Base-by-base conservation (phyloP, 1,140 invertebrate species). In the Linepithema humile region DNA sequence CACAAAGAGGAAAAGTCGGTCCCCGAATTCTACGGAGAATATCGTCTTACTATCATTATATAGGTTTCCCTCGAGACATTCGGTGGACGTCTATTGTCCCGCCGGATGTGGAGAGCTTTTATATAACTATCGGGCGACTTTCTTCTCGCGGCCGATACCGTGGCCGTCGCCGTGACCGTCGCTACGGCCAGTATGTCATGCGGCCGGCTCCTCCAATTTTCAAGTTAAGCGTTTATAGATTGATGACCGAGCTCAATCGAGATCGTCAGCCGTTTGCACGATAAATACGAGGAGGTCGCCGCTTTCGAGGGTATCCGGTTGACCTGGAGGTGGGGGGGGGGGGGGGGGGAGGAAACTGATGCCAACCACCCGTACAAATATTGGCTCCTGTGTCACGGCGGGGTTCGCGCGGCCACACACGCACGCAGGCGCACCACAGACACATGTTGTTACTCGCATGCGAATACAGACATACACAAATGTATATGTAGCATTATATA, bases 341-440 rank as follows among this genome's bases (percentile, higher is more conserved):
- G n/a, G n/a, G n/a, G n/a, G n/a, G n/a, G n/a, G n/a, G n/a, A n/a
- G 86, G 86, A 74, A 85, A 87, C 87, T 53, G 87, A 88, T 85
- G 85, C 85, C 85, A 72, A 86, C 72, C 45, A 48, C 17, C 59
- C 86, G 72, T 40, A 60, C 72, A 88, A 88, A 88, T 88, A 88
- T 88, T 88, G 86, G 86, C 77, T 67, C 35, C 70, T 60, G 83
- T 83, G 86, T 88, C 75, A 80, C 73, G 70, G 86, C 74, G 59
- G 26, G 7, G 40, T 40, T 20, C 48, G 50, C 12, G 67, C 67
- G 20, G 67, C 62, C 29, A 48, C 17, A 75, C 40, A 35, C 72
- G 29, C 3, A 59, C 23, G 9, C 23, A 60, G 12, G 17, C 73
- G 43, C 73, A 32, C 72, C 53, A 23, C 35, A 35, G 23, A n/a